Base-by-base conservation (phyloP, 1,140 invertebrate species). In the Alviniconcha marisindica region DNA sequence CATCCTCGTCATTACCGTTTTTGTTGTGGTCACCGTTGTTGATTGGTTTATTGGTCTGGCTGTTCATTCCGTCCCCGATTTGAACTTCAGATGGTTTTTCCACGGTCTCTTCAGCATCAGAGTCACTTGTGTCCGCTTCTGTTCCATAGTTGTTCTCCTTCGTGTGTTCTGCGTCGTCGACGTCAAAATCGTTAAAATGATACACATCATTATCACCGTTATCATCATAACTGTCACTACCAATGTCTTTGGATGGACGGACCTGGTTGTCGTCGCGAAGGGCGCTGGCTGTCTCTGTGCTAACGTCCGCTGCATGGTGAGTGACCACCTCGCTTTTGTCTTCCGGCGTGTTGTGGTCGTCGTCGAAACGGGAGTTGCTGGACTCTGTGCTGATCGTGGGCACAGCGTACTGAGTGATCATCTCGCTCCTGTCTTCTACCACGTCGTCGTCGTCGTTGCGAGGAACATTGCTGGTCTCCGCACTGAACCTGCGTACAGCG, bases 341-440 rank as follows among this genome's bases (percentile, higher is more conserved):
- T 77, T 73, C 28, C 33, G 44, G 40, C 42, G 28, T 54, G 73
- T 76, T 36, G 51, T 76, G 36, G 73, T 76, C 69, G 42, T 74
- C 28, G 5, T 74, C 40, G 36, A n/a, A n/a, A n/a, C n/a, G n/a
- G n/a, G n/a, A n/a, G n/a, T n/a, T n/a, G n/a, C n/a, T n/a, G n/a
- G n/a, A n/a, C n/a, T n/a, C n/a, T n/a, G n/a, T 38, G 56, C 18
- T 51, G 71, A 14, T 36, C n/a, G n/a, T n/a, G 7, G 74, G 36
- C 33, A 33, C 60, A 18, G 5, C 44, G 24, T 56, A 14, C 5
- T 79, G 12, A 79, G 10, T 31, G 33, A 76, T 36, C 7, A 14
- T 28, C 10, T 44, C 81, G 38, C 40, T 10, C 77, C 36, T 44
- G 2, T 76, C 31, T 33, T 81, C 56, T n/a, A 14, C 54, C 4